A percentile compares a stretch with the other conserved stretches of the same genome.
phyloP scores from a whole-genome alignment of 2,797 vertebrate species.

The Orientallactaga sibirica region DNA sequence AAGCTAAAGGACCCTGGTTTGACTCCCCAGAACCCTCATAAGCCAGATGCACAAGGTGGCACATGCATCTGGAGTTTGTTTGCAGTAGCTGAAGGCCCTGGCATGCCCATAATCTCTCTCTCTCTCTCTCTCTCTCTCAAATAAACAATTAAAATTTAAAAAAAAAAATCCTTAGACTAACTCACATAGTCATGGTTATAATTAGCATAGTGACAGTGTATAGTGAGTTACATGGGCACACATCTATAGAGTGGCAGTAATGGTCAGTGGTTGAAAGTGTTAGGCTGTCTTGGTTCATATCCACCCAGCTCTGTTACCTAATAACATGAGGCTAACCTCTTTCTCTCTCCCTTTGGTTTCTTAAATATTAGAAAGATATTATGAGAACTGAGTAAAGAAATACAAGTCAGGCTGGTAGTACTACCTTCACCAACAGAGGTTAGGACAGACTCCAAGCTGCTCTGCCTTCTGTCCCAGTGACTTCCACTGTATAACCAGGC shows the following conservation, averaged over 20 bases:
- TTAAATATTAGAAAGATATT: not conserved
- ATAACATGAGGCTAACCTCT: not conserved
- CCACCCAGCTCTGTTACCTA: not conserved
- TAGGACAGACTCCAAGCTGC: not conserved
- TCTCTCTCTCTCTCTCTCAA: too few relatives aligned
- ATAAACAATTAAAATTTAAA: too few relatives aligned
- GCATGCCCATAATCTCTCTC: too few relatives aligned
- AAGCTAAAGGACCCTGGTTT: too few relatives aligned
- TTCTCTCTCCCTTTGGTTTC: not conserved
- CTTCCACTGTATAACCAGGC: not conserved
- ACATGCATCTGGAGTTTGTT: too few relatives aligned
- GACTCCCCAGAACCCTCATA: too few relatives aligned
- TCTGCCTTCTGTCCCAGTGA: not conserved
- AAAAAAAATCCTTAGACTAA: not conserved
- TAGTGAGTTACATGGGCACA: accelerated
- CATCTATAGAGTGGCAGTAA: not conserved
- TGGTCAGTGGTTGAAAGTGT: accelerated
- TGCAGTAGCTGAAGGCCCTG: too few relatives aligned
- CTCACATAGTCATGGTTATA: too few relatives aligned
- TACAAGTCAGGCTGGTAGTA: not conserved
- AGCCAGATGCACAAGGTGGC: too few relatives aligned
- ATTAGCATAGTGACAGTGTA: accelerated
- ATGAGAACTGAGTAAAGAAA: not conserved
- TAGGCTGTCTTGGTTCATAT: not conserved
- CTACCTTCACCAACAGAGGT: not conserved